These are phyloP conservation scores for Athalia circularis DNA, from an alignment of 2,888 invertebrate species.

Conservation along the genomic window DNA sequence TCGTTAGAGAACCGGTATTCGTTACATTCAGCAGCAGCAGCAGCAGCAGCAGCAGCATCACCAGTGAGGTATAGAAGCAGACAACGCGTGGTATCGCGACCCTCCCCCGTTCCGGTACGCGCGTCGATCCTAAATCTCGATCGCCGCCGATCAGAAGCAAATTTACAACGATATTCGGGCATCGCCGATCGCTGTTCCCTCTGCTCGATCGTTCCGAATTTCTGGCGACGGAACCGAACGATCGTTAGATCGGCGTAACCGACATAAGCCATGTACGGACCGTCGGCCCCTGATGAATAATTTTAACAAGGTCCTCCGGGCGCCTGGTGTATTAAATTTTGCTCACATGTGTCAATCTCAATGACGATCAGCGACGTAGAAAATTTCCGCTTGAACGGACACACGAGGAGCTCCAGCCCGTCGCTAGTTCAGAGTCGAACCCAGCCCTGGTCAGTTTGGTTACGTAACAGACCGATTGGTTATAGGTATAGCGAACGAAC, in stretches of 20 bases:
- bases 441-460: slow-evolving; percentile 55
- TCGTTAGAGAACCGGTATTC: slow-evolving; percentile 71
- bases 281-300: not conserved
- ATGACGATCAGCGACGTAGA: slow-evolving; percentile 11
- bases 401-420: slow-evolving; percentile 62
- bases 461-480: slow-evolving; percentile 63
- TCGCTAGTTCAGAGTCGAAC: slow-evolving; percentile 58
- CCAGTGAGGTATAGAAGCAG: slow-evolving; percentile 55
- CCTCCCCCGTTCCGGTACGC: slow-evolving; percentile 13
- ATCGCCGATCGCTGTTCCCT: not conserved
- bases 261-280: not conserved
- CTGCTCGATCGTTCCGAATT: too few species aligned
- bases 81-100: slow-evolving; percentile 22
- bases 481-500: slow-evolving; percentile 5
- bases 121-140: not conserved
- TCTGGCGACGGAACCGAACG: not conserved
- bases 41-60: too few species aligned
- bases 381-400: slow-evolving; percentile 40
- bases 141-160: not conserved
- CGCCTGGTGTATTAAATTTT: not conserved
- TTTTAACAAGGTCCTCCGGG: not conserved
- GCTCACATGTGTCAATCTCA: not conserved
- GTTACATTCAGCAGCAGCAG: slow-evolving; percentile 55
- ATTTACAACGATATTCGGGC: not conserved
- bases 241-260: not conserved